Conservation (phyloP, 2,113 vertebrate species). For the Cisticola juncidis region DNA sequence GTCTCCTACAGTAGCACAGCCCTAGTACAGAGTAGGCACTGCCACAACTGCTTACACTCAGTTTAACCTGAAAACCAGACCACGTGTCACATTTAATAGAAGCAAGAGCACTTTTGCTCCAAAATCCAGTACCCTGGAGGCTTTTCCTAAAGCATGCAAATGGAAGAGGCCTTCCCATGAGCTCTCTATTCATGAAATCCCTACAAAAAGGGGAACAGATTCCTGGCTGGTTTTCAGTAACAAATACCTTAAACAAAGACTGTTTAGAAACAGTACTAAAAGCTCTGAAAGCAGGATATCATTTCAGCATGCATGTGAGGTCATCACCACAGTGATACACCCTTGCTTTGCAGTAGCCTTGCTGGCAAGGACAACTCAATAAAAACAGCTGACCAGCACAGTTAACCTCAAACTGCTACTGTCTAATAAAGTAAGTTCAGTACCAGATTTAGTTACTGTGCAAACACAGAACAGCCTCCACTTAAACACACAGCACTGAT, state of each 20-base stretch:
- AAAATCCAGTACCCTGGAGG: constrained; percentile 29
- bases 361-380: background rate
- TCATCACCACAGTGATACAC: background rate
- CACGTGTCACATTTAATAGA: background rate
- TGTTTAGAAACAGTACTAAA: background rate
- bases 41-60: background rate
- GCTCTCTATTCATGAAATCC: constrained; percentile 27
- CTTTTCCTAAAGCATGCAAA: constrained; percentile 1
- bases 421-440: background rate
- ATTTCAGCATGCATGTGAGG: background rate
- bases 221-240: constrained; percentile 31
- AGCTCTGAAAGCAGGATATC: background rate
- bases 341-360: background rate
- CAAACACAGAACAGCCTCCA: background rate
- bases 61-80: constrained; percentile 1
- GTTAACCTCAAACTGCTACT: background rate
- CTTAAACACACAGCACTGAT: background rate
- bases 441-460: background rate
- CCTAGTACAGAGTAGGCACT: background rate
- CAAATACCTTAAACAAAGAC: background rate
- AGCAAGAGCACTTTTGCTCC: background rate
- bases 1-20: background rate
- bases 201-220: constrained; percentile 4
- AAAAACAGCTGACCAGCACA: background rate
- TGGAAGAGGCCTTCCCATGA: constrained; percentile 4